These are phyloP conservation scores for Hippolais icterina DNA, from an alignment of 2,113 vertebrate genomes.

Conservation along the genomic window DNA sequence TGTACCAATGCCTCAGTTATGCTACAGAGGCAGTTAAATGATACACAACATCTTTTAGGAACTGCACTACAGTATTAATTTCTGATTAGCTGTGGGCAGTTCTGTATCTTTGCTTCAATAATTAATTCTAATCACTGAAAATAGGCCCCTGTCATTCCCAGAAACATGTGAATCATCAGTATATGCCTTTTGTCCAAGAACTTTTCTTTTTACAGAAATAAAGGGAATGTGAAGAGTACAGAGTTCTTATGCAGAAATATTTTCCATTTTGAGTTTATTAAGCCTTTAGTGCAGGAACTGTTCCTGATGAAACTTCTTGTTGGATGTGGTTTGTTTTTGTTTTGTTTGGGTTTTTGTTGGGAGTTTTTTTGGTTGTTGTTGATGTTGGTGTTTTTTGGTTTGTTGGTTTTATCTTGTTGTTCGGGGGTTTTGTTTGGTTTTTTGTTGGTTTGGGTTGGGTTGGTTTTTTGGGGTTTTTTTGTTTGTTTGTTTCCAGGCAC, in stretches of 20 bases:
- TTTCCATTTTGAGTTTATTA: not conserved
- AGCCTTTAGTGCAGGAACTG: not conserved
- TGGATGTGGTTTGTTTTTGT: fast-evolving
- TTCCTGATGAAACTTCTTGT: not conserved
- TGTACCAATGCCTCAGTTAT: not conserved
- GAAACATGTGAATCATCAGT: not conserved
- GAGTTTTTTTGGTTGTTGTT: not conserved
- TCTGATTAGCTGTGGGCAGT: not conserved
- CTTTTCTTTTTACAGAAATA: not conserved
- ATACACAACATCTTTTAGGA: not conserved
- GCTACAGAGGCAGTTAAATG: not conserved
- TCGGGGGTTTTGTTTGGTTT: not conserved
- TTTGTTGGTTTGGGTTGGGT: not conserved
- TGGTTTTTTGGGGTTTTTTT: not conserved
- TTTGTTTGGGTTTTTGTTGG: not conserved
- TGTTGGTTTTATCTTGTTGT: not conserved
- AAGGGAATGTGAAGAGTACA: not conserved
- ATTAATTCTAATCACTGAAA: not conserved
- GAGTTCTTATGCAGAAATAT: not conserved
- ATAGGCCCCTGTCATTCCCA: not conserved
- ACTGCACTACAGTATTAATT: not conserved
- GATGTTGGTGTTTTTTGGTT: not conserved
- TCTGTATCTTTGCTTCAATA: not conserved
- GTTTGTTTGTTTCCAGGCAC: not conserved
- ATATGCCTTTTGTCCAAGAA: not conserved